Conservation (phyloP, 2,888 invertebrate genomes). For the Hirtodrosophila histrioides region DNA sequence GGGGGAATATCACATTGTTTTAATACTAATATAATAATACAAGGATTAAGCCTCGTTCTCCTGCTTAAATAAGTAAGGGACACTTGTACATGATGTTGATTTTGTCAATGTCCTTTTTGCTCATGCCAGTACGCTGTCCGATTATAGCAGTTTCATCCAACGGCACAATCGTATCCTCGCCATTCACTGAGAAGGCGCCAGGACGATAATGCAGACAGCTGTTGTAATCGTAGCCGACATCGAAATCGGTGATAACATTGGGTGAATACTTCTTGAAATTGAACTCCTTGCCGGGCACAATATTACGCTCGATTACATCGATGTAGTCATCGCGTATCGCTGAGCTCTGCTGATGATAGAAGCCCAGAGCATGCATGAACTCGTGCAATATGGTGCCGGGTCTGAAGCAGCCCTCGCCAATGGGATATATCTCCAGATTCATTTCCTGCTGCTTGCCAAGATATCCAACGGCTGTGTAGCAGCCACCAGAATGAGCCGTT, state of each 20-base stretch:
- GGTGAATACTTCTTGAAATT: slow-evolving; percentile 89
- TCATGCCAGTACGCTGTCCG: slow-evolving; percentile 80
- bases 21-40: slow-evolving; percentile 34
- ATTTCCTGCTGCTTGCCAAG: slow-evolving; percentile 83
- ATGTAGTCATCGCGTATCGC: slow-evolving; percentile 89
- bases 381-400: slow-evolving; percentile 89
- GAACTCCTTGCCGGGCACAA: slow-evolving; percentile 86
- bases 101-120: slow-evolving; percentile 77
- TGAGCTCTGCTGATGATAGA: slow-evolving; percentile 92
- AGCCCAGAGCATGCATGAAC: slow-evolving; percentile 91
- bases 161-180: slow-evolving; percentile 88
- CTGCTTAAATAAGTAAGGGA: slow-evolving; percentile 60
- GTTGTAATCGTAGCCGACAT: slow-evolving; percentile 90
- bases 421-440: slow-evolving; percentile 78
- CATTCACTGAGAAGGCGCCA: slow-evolving; percentile 89
- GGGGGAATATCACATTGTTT: slow-evolving; percentile 60
- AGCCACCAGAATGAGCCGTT: slow-evolving; percentile 85
- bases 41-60: slow-evolving; percentile 3
- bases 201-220: slow-evolving; percentile 93
- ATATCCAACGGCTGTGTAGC: slow-evolving; percentile 91
- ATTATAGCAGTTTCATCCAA: slow-evolving; percentile 67
- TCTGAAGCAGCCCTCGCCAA: slow-evolving; percentile 82
- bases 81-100: slow-evolving; percentile 83
- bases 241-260: slow-evolving; percentile 86
- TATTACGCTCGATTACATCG: slow-evolving; percentile 84